Conservation (phyloP, 1,140 invertebrate genomes). For the Hyles euphorbiae region DNA sequence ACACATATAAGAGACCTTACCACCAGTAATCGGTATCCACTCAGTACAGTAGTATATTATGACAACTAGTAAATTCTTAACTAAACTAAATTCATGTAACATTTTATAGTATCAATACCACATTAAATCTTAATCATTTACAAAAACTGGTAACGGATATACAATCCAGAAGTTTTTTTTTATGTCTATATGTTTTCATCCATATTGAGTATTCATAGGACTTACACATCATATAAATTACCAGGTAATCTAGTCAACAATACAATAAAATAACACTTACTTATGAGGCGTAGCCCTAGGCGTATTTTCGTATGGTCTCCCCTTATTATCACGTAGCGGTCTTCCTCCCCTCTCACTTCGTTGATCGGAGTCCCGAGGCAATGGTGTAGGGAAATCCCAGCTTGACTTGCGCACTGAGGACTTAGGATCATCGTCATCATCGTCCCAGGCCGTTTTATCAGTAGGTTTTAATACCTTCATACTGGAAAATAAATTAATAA, state of each 20-base stretch:
- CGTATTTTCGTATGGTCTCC: conserved; percentile 81
- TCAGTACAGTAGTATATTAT: too few relatives aligned
- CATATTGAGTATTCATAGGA: too few relatives aligned
- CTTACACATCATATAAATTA: too few relatives aligned
- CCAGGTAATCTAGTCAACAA: too few relatives aligned
- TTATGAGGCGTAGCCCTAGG: conserved; percentile 90
- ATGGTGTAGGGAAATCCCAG: conserved; percentile 96
- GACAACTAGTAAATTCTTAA: too few relatives aligned
- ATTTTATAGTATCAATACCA: too few relatives aligned
- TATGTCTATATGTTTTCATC: conserved; percentile 2
- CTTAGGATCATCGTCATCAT: conserved; percentile 87
- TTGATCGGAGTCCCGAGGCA: conserved; percentile 72
- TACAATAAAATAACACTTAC: conserved; percentile 47
- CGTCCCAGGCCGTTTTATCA: conserved; percentile 91
- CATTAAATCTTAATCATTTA: too few relatives aligned
- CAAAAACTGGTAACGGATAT: too few relatives aligned
- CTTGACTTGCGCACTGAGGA: conserved; percentile 83
- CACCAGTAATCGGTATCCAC: too few relatives aligned
- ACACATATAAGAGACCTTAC: too few relatives aligned
- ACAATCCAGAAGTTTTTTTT: too few relatives aligned
- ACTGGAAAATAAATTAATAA: conserved; percentile 43
- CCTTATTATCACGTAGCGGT: conserved; percentile 67
- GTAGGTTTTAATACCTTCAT: conserved; percentile 82
- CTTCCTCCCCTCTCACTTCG: conserved; percentile 43
- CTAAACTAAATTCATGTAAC: too few relatives aligned